Conservation (phyloP, 2,888 invertebrate species). For the Oegoconia quadripuncta region DNA sequence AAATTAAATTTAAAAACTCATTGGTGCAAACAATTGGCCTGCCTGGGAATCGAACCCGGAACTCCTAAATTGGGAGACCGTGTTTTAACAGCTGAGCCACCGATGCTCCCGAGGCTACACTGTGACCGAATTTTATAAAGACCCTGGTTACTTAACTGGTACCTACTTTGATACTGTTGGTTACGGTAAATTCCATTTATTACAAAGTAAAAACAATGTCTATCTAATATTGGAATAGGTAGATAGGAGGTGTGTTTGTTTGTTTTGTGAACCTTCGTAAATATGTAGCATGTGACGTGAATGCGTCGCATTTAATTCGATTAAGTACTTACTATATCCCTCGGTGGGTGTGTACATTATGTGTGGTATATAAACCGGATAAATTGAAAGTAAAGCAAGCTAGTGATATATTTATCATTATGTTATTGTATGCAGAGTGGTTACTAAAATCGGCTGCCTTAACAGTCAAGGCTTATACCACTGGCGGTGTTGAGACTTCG, state of each 20-base stretch:
- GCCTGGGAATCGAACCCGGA: too few species aligned
- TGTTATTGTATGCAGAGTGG: constrained; percentile 11
- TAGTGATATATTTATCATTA: neutral
- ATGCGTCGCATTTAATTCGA: constrained; percentile 9
- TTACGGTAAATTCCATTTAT: neutral
- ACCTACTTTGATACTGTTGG: too few species aligned
- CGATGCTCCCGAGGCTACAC: too few species aligned
- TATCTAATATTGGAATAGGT: neutral
- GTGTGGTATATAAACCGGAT: constrained; percentile 10
- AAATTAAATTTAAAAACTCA: too few species aligned
- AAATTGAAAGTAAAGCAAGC: constrained; percentile 17
- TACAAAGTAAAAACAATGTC: neutral
- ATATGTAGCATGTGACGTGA: constrained; percentile 5
- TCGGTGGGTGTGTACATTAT: constrained; percentile 24
- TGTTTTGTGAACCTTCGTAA: constrained; percentile 2
- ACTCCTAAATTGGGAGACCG: too few species aligned
- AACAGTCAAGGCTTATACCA: constrained; percentile 52
- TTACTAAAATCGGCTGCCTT: constrained; percentile 33
- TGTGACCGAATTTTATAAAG: too few species aligned
- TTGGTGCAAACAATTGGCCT: too few species aligned
- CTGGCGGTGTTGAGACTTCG: constrained; percentile 40
- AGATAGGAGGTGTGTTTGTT: constrained; percentile 9
- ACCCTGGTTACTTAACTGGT: too few species aligned
- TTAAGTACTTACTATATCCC: constrained; percentile 23
- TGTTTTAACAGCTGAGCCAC: too few species aligned